Evolutionary conservation across 1,140 invertebrate genomes (phyloP), one percentile per base, ranked within the genome.

Genomic region (Calephelis virginiensis): DNA sequence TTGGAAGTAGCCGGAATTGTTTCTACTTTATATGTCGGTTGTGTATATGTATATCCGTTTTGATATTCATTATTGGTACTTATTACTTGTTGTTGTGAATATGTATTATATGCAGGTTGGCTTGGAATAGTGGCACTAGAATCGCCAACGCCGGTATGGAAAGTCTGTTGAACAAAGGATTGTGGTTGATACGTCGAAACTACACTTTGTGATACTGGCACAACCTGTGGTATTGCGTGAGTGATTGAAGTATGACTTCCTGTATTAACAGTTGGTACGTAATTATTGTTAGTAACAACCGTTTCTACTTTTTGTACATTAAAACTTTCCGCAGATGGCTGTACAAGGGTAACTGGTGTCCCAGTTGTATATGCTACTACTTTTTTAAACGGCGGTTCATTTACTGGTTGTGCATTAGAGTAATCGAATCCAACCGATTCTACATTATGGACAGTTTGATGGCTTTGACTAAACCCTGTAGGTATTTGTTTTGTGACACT

Each of bases 281-380:
- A 80, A 61, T 59, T 65, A 64, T 86, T 77, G 64, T 69, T 77
- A 9, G 73, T 66, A 62, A 82, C 76, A 48, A 83, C 73, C 71
- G 85, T 88, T 66, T 85, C 80, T 62, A 83, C 76, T 13, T 84
- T 83, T 74, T 88, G 81, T 66, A 85, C 80, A 66, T 78, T 85
- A 61, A 78, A 83, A 46, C 80, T 75, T 38, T 85, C 78, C 49
- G 81, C 73, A 43, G 73, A 73, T 12, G 84, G 78, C 68, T 82
- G 76, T 28, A 68, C 73, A 40, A 79, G 83, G 11, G 81, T 74
- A 17, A 79, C 68, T 61, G 80, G 66, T 45, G 80, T 71, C 28
- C 92, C 91, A 53, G 91, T 92, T n/a, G 92, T 90, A 64, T 93
- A 93, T 45, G 92, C 90, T 62, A 88, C 86, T 13, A 89, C 70